phyloP scores from a whole-genome alignment of 2,888 invertebrate genomes.

The Trissoscelio sp. region DNA sequence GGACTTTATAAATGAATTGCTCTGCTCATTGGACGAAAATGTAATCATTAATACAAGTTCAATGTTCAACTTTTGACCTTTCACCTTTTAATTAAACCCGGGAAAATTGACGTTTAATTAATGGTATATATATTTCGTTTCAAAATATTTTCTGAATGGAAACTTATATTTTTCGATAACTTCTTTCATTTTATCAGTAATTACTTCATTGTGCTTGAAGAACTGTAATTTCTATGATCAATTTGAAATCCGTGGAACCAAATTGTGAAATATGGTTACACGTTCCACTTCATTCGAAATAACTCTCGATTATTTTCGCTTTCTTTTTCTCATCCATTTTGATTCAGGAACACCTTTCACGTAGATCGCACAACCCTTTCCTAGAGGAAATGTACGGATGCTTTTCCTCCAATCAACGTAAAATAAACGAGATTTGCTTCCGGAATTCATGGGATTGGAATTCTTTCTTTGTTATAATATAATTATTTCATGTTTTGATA shows the following conservation, averaged over 20 bases:
- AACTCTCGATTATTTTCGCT: conserved; percentile 49
- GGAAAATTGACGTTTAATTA: too few species aligned
- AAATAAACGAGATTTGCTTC: conserved; percentile 24
- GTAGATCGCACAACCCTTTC: conserved; percentile 31
- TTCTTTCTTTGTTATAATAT: conserved; percentile 1
- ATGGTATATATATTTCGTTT: too few species aligned
- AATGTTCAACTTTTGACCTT: too few species aligned
- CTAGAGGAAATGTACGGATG: conserved; percentile 28
- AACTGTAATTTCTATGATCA: conserved; percentile 23
- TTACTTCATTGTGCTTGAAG: neutral
- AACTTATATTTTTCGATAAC: neutral
- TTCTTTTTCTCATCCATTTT: conserved; percentile 37
- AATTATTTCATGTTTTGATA: neutral
- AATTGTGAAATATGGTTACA: conserved; percentile 26
- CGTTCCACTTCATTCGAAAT: conserved; percentile 39
- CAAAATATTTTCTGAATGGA: too few species aligned
- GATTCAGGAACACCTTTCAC: conserved; percentile 47
- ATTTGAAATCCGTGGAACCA: conserved; percentile 8
- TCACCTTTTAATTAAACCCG: too few species aligned
- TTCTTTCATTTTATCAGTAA: conserved; percentile 4
- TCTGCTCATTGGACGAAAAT: neutral
- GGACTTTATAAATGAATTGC: conserved; percentile 9
- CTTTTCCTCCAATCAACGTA: conserved; percentile 29
- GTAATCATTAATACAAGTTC: neutral
- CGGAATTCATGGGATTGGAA: conserved; percentile 3